Conservation (phyloP, 2,888 invertebrate species). For the Caenorhabditis drosophilae region DNA sequence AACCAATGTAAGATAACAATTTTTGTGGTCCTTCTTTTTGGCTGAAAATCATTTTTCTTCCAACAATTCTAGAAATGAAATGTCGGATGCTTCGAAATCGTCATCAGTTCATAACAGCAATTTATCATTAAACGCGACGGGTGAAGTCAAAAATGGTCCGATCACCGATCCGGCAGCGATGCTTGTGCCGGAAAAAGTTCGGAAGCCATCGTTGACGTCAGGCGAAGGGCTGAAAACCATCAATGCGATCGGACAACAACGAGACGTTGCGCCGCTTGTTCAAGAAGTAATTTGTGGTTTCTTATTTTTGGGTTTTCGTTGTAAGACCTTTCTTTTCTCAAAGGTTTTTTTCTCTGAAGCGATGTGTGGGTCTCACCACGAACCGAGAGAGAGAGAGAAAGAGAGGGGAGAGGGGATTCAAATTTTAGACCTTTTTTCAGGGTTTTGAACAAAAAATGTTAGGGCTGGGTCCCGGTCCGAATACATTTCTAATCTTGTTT, state of each 20-base stretch:
- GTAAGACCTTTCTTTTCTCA: no score
- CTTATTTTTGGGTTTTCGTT: no score
- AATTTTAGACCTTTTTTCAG: no score
- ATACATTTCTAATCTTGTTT: no score
- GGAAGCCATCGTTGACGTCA: slow-evolving; percentile 28
- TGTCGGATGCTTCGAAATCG: slow-evolving; percentile 19
- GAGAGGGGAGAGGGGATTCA: no score
- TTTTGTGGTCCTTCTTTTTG: neutral
- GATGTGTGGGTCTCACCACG: no score
- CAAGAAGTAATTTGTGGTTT: no score
- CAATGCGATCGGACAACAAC: slow-evolving; percentile 5
- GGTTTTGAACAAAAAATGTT: no score
- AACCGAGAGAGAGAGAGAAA: no score
- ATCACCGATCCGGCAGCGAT: slow-evolving; percentile 48
- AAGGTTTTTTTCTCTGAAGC: no score
- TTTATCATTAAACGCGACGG: slow-evolving; percentile 15
- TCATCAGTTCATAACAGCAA: slow-evolving; percentile 12
- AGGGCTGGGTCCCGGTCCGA: no score
- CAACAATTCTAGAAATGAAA: slow-evolving; percentile 24
- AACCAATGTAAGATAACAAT: slow-evolving; percentile 20
- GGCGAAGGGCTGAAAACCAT: slow-evolving; percentile 8
- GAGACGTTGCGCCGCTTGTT: slow-evolving; percentile 22
- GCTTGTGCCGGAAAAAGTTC: slow-evolving; percentile 35
- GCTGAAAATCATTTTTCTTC: neutral
- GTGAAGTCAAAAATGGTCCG: slow-evolving; percentile 10